Percentiles rank a stretch among this genome's conserved stretches.
Evolutionary conservation across 1,140 invertebrate genomes (phyloP).

Genomic region (Lucilia cuprina): DNA sequence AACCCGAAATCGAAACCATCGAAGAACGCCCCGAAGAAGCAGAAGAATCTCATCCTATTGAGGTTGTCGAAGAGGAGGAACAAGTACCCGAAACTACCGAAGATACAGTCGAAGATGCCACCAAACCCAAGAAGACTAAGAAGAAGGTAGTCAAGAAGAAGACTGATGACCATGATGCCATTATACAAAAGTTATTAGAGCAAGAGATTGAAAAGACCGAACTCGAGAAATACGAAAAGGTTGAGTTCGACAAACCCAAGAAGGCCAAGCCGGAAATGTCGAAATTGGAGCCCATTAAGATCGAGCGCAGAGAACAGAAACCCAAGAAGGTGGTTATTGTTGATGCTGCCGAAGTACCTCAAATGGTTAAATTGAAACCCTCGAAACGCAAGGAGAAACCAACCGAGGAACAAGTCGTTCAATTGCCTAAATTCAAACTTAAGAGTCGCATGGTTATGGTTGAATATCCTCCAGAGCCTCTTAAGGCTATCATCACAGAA

Average conservation of each 20-base stretch:
- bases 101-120: slow-evolving; percentile 43
- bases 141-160: slow-evolving; percentile 57
- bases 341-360: slow-evolving; percentile 54
- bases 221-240: slow-evolving; percentile 58
- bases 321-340: slow-evolving; percentile 56
- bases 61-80: slow-evolving; percentile 52
- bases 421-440: slow-evolving; percentile 54
- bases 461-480: slow-evolving; percentile 51
- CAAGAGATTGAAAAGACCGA: slow-evolving; percentile 61
- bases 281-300: slow-evolving; percentile 55
- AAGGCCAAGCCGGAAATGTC: slow-evolving; percentile 57
- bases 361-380: slow-evolving; percentile 54
- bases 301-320: slow-evolving; percentile 56
- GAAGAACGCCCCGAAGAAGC: slow-evolving; percentile 47
- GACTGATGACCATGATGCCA: slow-evolving; percentile 57
- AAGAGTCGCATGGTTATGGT: slow-evolving; percentile 56
- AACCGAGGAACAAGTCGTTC: slow-evolving; percentile 47
- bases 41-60: slow-evolving; percentile 54
- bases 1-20: slow-evolving; percentile 51
- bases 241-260: slow-evolving; percentile 53
- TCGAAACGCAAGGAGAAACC: slow-evolving; percentile 57
- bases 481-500: slow-evolving; percentile 46
- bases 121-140: slow-evolving; percentile 53
- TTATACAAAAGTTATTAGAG: slow-evolving; percentile 54
- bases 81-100: slow-evolving; percentile 41